These are phyloP conservation scores for Frieseomelitta varia DNA, from an alignment of 1,140 invertebrate genomes.

Conservation along the genomic window DNA sequence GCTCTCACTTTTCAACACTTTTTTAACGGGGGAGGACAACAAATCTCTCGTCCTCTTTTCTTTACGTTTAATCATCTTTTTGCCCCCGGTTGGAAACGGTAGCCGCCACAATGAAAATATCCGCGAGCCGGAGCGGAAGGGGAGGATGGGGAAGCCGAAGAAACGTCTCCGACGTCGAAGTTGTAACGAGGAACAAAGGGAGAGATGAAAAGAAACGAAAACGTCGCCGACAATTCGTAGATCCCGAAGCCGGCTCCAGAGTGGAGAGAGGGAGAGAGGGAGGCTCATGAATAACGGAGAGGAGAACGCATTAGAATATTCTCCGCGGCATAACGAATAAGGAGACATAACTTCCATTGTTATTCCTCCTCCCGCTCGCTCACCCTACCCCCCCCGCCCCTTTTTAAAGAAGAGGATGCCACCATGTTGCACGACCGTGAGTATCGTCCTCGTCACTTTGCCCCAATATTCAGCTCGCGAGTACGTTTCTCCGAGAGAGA, in stretches of 20 bases:
- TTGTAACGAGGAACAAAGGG: constrained; percentile 59
- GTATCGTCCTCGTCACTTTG: constrained; percentile 10
- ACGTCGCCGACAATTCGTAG: constrained; percentile 58
- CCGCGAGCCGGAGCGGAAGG: constrained; percentile 2
- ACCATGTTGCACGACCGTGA: background rate
- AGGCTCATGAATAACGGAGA: constrained; percentile 70
- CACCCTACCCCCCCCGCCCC: background rate
- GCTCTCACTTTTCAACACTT: background rate
- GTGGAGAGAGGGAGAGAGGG: too few species aligned
- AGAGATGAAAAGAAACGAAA: constrained; percentile 41
- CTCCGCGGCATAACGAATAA: constrained; percentile 66
- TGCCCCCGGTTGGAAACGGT: background rate
- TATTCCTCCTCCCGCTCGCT: constrained; percentile 42
- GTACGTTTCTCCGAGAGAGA: constrained; percentile 24
- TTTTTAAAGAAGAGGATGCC: constrained; percentile 46
- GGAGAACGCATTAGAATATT: constrained; percentile 70
- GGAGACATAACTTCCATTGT: constrained; percentile 62
- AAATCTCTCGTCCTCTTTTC: background rate
- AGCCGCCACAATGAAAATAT: constrained; percentile 32
- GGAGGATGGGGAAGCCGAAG: background rate
- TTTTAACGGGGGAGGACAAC: background rate
- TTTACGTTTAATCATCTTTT: constrained; percentile 41
- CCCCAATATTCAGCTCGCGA: background rate
- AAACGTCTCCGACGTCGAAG: constrained; percentile 25
- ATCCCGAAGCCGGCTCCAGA: constrained; percentile 57